phyloP scores from a whole-genome alignment of 1,140 invertebrate species.

The Lethrus apterus region DNA sequence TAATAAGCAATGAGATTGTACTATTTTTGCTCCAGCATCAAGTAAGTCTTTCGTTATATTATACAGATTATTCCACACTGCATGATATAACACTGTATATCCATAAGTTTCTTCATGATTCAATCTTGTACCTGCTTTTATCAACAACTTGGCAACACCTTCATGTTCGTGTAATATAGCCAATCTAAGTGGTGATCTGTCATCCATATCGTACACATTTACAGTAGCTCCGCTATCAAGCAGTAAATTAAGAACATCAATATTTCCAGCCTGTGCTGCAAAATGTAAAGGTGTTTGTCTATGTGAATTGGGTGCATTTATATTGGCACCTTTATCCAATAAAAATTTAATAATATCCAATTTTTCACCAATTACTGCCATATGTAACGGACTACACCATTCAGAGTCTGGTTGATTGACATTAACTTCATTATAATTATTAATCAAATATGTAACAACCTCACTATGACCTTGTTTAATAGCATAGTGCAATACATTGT shows the following conservation, averaged over 20 bases:
- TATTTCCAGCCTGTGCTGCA: constrained; percentile 61
- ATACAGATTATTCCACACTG: constrained; percentile 23
- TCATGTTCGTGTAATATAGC: constrained; percentile 45
- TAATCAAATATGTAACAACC: constrained; percentile 41
- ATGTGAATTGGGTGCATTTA: constrained; percentile 75
- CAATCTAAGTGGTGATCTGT: constrained; percentile 49
- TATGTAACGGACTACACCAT: constrained; percentile 47
- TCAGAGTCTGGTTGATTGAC: constrained; percentile 33
- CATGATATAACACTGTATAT: constrained; percentile 15
- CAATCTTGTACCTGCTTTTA: constrained; percentile 47
- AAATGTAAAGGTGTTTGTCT: constrained; percentile 89
- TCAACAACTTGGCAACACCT: constrained; percentile 43
- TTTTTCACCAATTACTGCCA: constrained; percentile 48
- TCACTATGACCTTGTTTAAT: constrained; percentile 47
- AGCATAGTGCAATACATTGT: constrained; percentile 54
- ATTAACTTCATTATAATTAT: constrained; percentile 31
- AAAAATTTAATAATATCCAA: constrained; percentile 54
- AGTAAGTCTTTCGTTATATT: constrained; percentile 37
- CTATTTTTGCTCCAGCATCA: constrained; percentile 48
- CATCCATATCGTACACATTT: constrained; percentile 48
- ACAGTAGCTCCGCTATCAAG: constrained; percentile 51
- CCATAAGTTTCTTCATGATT: constrained; percentile 51
- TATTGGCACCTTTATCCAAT: constrained; percentile 77
- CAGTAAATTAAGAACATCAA: constrained; percentile 49
- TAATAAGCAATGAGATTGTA: constrained; percentile 49